Conservation (phyloP, 2,113 vertebrate genomes). For the Motacilla alba region DNA sequence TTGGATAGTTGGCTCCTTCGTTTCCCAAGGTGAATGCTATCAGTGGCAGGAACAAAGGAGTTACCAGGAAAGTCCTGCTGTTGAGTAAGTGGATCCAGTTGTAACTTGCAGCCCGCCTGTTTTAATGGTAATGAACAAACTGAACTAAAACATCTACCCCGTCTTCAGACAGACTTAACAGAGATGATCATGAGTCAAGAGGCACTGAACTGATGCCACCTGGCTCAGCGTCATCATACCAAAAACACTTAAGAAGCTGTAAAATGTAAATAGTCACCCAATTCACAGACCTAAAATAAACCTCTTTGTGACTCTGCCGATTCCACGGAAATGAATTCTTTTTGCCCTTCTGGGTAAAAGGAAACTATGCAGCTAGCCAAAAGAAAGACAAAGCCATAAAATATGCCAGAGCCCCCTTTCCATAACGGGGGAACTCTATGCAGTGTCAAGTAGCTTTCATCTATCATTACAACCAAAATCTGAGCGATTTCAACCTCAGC, state of each 20-base stretch:
- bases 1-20: not conserved
- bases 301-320: not conserved
- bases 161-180: not conserved
- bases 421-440: accelerated
- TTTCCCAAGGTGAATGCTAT: not conserved
- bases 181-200: not conserved
- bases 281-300: not conserved
- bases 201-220: not conserved
- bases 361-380: not conserved
- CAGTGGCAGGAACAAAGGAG: not conserved
- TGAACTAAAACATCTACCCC: not conserved
- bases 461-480: not conserved
- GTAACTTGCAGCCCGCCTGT: not conserved
- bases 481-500: not conserved
- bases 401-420: not conserved
- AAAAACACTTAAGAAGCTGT: not conserved
- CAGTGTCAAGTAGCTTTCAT: not conserved
- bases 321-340: not conserved
- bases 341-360: not conserved
- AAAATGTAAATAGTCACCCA: not conserved
- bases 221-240: not conserved
- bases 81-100: not conserved
- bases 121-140: not conserved
- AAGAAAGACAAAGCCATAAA: not conserved
- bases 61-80: not conserved